phyloP scores from a whole-genome alignment of 2,888 invertebrate species.

The Apamea anceps region DNA sequence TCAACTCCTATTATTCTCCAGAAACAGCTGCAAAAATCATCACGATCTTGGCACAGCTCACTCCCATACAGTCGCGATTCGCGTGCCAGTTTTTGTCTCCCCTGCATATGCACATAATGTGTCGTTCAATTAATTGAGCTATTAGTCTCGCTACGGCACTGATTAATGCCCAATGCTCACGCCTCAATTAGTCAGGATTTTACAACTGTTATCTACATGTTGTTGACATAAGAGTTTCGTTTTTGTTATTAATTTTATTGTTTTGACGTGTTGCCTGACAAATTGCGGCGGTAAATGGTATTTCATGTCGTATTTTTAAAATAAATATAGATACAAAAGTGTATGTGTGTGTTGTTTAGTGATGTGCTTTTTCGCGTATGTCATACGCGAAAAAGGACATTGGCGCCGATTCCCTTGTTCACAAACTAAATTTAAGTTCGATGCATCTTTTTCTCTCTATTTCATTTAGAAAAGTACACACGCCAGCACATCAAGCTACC shows the following conservation, averaged over 20 bases:
- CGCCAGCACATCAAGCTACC: too few relatives aligned
- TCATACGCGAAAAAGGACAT: too few relatives aligned
- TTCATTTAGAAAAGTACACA: too few relatives aligned
- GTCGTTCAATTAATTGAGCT: slow-evolving; percentile 75
- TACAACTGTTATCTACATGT: slow-evolving; percentile 63
- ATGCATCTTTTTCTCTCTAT: too few relatives aligned
- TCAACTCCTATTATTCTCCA: background rate
- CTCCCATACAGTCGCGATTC: slow-evolving; percentile 48
- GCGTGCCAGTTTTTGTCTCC: slow-evolving; percentile 48
- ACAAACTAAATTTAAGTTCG: too few relatives aligned
- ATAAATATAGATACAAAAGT: background rate
- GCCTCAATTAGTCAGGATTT: slow-evolving; percentile 64
- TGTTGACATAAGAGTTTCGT: slow-evolving; percentile 68
- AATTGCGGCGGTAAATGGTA: slow-evolving; percentile 16
- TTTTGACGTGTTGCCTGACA: slow-evolving; percentile 16
- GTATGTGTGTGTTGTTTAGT: too few relatives aligned
- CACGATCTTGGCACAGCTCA: background rate
- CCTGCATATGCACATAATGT: slow-evolving; percentile 68
- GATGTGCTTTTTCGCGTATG: background rate
- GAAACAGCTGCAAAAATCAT: slow-evolving; percentile 4
- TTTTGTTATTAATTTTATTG: slow-evolving; percentile 55
- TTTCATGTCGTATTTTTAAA: background rate
- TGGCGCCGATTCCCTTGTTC: too few relatives aligned
- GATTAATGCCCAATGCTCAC: slow-evolving; percentile 71
- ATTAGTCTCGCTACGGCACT: slow-evolving; percentile 69